Conservation (phyloP, 2,888 invertebrate genomes). For the Lasioglossum calceatum region DNA sequence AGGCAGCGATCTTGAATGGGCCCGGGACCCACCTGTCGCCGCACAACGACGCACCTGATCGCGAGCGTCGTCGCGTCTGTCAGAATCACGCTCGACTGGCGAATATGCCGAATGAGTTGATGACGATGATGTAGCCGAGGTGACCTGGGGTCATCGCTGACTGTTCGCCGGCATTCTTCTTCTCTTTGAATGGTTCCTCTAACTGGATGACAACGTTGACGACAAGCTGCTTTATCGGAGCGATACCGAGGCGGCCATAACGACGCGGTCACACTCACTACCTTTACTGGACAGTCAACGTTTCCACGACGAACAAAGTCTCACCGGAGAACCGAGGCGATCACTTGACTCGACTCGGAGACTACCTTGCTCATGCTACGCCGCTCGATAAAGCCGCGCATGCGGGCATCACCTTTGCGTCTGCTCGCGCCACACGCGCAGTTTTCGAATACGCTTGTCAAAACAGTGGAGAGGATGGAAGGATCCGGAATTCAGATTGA, state of each 20-base stretch:
- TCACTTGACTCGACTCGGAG: conserved; percentile 17
- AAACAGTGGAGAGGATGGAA: neutral
- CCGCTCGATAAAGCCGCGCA: conserved; percentile 76
- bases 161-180: conserved; percentile 23
- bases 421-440: conserved; percentile 41
- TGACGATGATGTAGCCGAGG: neutral
- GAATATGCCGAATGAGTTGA: neutral
- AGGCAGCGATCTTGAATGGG: conserved; percentile 25
- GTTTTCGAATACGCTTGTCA: conserved; percentile 39
- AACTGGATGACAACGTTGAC: neutral
- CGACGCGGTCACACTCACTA: neutral
- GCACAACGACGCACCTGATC: conserved; percentile 9
- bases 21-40: conserved; percentile 44
- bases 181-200: neutral
- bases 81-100: conserved; percentile 33
- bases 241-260: conserved; percentile 23
- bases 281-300: conserved; percentile 18
- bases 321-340: conserved; percentile 16
- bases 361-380: conserved; percentile 9
- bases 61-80: neutral
- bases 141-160: conserved; percentile 31
- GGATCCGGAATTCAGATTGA: neutral
- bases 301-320: conserved; percentile 15
- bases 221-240: neutral
- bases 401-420: conserved; percentile 62